Base-by-base conservation (phyloP, 2,113 vertebrate genomes). In the Protobothrops flavoviridis region DNA sequence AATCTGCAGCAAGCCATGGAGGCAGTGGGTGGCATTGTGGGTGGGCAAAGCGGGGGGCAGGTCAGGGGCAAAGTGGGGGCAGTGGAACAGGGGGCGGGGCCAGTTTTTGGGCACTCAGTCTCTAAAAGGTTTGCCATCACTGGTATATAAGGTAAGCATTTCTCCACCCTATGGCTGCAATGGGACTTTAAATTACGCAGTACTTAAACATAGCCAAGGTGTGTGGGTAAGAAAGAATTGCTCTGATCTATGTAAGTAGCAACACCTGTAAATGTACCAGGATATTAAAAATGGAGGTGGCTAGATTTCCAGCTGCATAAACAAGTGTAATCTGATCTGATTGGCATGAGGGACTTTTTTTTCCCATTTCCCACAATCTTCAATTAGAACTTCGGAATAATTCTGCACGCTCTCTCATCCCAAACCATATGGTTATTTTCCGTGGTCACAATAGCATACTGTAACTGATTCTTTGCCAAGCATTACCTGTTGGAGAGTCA, bases 191-290 rank as follows among this genome's bases (percentile, higher is more conserved):
- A 93, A 81, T 93, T 56, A 33, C 29, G 10, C 20, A 52, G 39
- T 21, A 48, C 39, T 93, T 50, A 85, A 93, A 43, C 17, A 81
- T 43, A 74, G 43, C 4, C 48, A 11, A 59, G n/a, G 13, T 52
- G 45, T 39, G n/a, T 48, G 55, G 50, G 53, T 69, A 74, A 50
- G 53, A 88, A 88, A 55, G 23, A 69, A 23, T 9, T 7, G 13
- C 26, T 50, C 45, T 33, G 26, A 85, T 57, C 92, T 90, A 74
- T 59, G 48, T 93, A 89, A 90, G 88, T 93, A 81, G 53, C 90
- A 93, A 90, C 74, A 93, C 88, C 92, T 85, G 88, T 86, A 93
- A 86, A 86, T 90, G 59, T 90, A 90, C 59, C 39, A 86, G 56
- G 85, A 90, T 90, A 86, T 86, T 59, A 56, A 86, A 92, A 90